Evolutionary conservation across 2,113 vertebrate species (phyloP).

Genomic region (Silurus meridionalis): DNA sequence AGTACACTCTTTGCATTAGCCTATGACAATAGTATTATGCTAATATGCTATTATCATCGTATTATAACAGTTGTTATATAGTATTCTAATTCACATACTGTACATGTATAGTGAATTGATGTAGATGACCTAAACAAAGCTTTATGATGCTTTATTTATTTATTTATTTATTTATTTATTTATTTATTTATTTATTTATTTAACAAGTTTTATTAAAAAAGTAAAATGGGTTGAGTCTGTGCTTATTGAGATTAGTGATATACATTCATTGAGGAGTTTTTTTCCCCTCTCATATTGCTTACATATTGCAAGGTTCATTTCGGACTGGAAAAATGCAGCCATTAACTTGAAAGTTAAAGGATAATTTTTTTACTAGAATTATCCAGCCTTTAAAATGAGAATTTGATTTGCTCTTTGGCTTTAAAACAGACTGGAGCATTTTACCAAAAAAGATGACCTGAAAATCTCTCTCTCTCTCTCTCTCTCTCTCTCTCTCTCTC

Average conservation of each 20-base stretch:
- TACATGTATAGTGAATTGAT: neutral
- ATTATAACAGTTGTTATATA: neutral
- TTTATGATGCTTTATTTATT: neutral
- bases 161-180: too few relatives aligned
- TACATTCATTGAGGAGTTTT: neutral
- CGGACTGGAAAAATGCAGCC: neutral
- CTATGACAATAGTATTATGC: neutral
- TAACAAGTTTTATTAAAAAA: too few relatives aligned
- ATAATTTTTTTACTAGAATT: neutral
- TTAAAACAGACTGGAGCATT: neutral
- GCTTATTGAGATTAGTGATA: neutral
- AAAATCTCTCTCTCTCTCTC: too few relatives aligned
- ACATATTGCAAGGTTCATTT: neutral
- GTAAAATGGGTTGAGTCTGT: neutral
- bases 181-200: too few relatives aligned
- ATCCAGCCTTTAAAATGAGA: neutral
- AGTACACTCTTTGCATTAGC: neutral
- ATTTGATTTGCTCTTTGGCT: constrained; percentile 24
- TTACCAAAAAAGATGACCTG: neutral
- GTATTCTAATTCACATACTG: neutral
- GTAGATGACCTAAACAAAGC: neutral
- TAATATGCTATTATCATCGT: too few relatives aligned
- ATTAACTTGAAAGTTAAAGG: neutral
- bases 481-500: too few relatives aligned
- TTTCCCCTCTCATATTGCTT: neutral